Evolutionary conservation across 2,797 vertebrate genomes (phyloP), one percentile per base, ranked within the genome.

Genomic region (Phoxinus dragarum): DNA sequence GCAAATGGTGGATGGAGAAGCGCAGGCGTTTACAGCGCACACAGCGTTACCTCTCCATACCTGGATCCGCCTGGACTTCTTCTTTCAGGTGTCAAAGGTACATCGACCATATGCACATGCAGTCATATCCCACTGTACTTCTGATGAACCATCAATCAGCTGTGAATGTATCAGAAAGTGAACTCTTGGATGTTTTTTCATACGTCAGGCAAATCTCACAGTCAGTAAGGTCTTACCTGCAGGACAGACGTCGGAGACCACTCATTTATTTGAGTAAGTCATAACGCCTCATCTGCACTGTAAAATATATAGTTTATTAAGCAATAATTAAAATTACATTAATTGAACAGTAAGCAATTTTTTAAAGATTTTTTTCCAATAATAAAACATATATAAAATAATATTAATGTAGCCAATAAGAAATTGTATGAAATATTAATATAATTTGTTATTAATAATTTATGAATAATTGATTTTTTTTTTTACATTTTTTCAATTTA

Each of bases 21-120:
- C 97, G 85, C 87, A 94, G 86, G 97, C 97, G 8, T 96, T 97
- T 85, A 94, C 90, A 89, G 93, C 94, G 1, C 90, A 92, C 5
- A 92, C 94, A 19, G 89, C 77, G 42, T 78, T 98, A 87, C 96
- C 96, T 81, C 93, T 96, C 89, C 90, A 92, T 90, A 96, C 94
- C 72, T 99, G 98, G 97, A 95, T 97, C 89, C 94, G 97, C 75
- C 92, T 99, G 80, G 97, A 99, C 90, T 88, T 97, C 85, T 96
- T 94, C 82, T 92, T 98, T 85, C 92, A 90, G 9, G 93, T 94
- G 84, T 94, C 95, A 86, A 93, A 96, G 97, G 98, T 99, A 72
- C 52, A 61, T 42, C 67, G 77, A 47, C 17, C 14, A 42, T 40
- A 54, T 81, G 27, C 23, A 42, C 17, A n/a, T 52, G 12, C 27